Evolutionary conservation across 2,888 invertebrate genomes (phyloP), one percentile per base, ranked within the genome.

Genomic region (Heliconius hortense): DNA sequence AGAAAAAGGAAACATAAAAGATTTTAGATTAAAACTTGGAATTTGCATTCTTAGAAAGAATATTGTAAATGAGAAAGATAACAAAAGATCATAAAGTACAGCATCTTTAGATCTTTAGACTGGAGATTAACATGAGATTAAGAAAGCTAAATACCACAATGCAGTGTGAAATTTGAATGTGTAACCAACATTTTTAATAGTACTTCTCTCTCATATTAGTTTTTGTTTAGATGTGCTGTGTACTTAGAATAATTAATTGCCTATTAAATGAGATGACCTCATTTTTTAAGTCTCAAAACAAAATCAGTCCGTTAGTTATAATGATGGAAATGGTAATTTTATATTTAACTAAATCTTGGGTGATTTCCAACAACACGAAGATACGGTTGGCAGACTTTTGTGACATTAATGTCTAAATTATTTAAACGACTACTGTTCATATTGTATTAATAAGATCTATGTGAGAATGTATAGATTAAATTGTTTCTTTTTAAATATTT

Each of bases 211-310:
- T 89, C 86, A 87, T 83, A 81, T 89, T 91, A 91, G 91, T 91
- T 92, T 88, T 89, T 84, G 85, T 88, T 92, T 93, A 93, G 92
- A 91, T 91, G 93, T 93, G 93, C 93, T 90, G 93, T 93, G 93
- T 93, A 93, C 88, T 92, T 93, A 93, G 92, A 85, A 79, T 90
- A 89, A 87, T 82, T 85, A 84, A 89, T 85, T 87, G 88, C 86
- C 87, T 88, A 83, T 56, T 69, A 56, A 69, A 83, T 83, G 56
- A 60, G 80, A 83, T 79, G 82, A 89, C 90, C 89, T 91, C 90
- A 88, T 86, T 88, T 86, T 77, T 86, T 87, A 88, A 90, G 84
- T 92, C 92, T 92, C 93, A 86, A 88, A 86, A 89, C 39, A 43
- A 66, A 66, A 89, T 86, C 93, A 92, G 93, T 93, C 92, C 92